Conservation (phyloP, 2,113 vertebrate species). For the Tinamus guttatus region DNA sequence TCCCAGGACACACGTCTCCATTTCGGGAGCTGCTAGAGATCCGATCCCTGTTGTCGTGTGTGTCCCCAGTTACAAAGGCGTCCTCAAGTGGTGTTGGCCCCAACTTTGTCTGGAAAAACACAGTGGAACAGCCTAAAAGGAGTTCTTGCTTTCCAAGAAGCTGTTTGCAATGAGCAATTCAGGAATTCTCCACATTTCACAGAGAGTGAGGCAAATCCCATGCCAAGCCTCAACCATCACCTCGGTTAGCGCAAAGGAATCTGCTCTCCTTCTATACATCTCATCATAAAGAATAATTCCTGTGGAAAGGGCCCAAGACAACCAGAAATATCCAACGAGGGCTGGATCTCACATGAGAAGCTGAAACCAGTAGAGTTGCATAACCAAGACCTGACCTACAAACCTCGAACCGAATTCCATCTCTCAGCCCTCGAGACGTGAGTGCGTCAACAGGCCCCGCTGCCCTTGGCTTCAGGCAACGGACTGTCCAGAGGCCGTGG, state of each 20-base stretch:
- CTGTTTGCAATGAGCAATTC: not conserved
- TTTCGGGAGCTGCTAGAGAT: not conserved
- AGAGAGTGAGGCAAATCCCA: not conserved
- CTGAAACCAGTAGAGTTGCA: not conserved
- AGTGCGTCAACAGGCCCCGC: rapidly evolving
- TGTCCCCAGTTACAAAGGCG: not conserved
- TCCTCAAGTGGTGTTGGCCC: not conserved
- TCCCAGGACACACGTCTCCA: not conserved
- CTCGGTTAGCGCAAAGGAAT: not conserved
- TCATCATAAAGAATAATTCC: not conserved
- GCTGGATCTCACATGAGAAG: not conserved
- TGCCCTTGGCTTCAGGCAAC: not conserved
- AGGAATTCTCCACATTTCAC: not conserved
- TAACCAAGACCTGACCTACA: constrained; percentile 43
- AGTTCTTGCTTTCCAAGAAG: not conserved
- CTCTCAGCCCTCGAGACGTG: not conserved
- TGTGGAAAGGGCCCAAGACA: not conserved
- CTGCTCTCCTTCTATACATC: not conserved
- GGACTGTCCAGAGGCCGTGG: not conserved
- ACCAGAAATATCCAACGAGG: not conserved
- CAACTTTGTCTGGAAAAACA: not conserved
- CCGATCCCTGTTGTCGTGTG: not conserved
- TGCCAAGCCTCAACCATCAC: not conserved
- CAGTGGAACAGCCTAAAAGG: not conserved
- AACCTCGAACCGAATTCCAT: constrained; percentile 30